These are phyloP conservation scores for Chelonia mydas DNA, from an alignment of 2,797 vertebrate genomes.

Conservation along the genomic window DNA sequence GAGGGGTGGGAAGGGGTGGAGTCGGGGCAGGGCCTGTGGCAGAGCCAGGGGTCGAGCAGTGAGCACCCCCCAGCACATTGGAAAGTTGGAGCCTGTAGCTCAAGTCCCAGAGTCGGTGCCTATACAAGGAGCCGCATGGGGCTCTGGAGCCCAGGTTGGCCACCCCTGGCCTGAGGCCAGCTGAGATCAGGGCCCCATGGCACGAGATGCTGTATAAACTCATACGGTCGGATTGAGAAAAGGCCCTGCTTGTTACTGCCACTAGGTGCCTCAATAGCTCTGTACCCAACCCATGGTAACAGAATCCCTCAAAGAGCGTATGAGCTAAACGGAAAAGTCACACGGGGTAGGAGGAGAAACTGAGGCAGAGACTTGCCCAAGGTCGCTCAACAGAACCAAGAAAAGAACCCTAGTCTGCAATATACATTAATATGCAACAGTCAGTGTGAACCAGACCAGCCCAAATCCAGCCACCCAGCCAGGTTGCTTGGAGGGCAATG, in stretches of 20 bases:
- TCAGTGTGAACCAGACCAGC: background rate
- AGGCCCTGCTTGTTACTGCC: background rate
- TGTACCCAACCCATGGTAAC: background rate
- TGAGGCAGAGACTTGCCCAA: background rate
- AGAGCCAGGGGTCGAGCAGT: no score
- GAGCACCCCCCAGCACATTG: no score
- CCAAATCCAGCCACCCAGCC: background rate
- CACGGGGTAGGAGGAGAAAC: background rate
- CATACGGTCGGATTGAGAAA: background rate
- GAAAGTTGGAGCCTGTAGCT: no score
- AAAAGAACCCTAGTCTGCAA: background rate
- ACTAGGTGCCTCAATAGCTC: background rate
- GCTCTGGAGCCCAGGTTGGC: no score
- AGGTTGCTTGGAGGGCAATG: no score
- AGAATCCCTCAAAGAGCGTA: background rate
- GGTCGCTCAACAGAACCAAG: background rate
- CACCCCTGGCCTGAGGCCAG: no score
- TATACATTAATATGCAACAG: background rate
- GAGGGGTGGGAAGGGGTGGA: no score
- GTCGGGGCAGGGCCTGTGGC: no score
- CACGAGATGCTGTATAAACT: background rate
- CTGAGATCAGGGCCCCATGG: background rate
- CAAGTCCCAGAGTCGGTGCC: no score
- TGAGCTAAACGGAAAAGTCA: fast-evolving
- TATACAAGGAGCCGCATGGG: no score